Evolutionary conservation across 2,113 vertebrate species (phyloP).

Genomic region (Sander lucioperca): DNA sequence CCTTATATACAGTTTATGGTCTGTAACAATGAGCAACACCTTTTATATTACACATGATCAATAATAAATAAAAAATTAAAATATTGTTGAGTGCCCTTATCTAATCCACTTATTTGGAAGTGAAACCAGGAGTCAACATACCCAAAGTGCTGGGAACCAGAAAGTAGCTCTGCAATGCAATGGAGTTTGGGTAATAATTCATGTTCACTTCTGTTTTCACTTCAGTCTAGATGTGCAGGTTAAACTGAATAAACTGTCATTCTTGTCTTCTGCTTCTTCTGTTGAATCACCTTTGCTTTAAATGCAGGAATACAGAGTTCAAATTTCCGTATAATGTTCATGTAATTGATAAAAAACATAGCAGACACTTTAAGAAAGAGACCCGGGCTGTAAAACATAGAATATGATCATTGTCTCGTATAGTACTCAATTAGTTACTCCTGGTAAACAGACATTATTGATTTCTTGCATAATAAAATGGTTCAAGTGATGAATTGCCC

Average conservation of each 20-base stretch:
- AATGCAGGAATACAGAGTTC: not conserved
- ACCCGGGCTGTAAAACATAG: not conserved
- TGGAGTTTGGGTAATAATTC: not conserved
- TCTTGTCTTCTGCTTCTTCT: not conserved
- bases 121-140: not conserved
- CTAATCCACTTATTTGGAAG: not conserved
- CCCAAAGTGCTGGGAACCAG: not conserved
- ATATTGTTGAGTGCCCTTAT: not conserved
- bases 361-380: not conserved
- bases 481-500: slow-evolving; percentile 60
- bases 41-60: not conserved
- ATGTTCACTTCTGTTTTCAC: not conserved
- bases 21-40: not conserved
- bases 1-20: too few species aligned
- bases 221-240: not conserved
- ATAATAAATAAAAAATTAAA: not conserved
- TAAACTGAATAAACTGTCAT: not conserved
- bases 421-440: not conserved
- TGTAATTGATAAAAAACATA: not conserved
- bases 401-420: not conserved
- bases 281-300: not conserved
- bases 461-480: slow-evolving; percentile 41
- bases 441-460: slow-evolving; percentile 21
- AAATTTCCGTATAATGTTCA: not conserved
- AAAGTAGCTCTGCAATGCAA: not conserved